phyloP scores from a whole-genome alignment of 1,140 invertebrate species.

The Drosophila virilis region DNA sequence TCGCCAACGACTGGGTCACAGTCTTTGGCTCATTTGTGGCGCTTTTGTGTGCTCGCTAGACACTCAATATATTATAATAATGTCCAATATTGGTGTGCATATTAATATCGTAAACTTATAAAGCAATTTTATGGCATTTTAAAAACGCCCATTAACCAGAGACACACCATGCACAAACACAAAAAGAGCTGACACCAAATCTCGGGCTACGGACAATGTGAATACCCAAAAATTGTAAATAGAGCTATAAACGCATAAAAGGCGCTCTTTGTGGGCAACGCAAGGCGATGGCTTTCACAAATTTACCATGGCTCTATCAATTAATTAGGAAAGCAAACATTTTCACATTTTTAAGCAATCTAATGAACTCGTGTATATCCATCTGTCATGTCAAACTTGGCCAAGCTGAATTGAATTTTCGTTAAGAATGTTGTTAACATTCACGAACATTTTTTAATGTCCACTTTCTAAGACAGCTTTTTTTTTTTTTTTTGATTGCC shows the following conservation, averaged over 20 bases:
- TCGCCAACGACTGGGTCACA: neutral
- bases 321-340: constrained; percentile 67
- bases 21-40: constrained; percentile 58
- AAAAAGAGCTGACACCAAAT: constrained; percentile 61
- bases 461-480: constrained; percentile 60
- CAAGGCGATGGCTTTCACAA: constrained; percentile 77
- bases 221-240: constrained; percentile 70
- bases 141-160: constrained; percentile 79
- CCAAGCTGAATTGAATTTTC: constrained; percentile 67
- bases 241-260: constrained; percentile 78
- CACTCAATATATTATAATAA: constrained; percentile 81
- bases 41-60: constrained; percentile 73
- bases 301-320: constrained; percentile 73
- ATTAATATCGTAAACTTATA: constrained; percentile 79
- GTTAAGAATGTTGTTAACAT: constrained; percentile 76
- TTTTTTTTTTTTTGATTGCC: constrained; percentile 17
- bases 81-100: constrained; percentile 79
- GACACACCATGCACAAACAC: constrained; percentile 69
- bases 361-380: neutral
- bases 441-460: constrained; percentile 49
- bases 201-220: constrained; percentile 35
- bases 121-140: constrained; percentile 81
- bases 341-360: constrained; percentile 57
- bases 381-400: constrained; percentile 14
- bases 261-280: constrained; percentile 61